A percentile compares a stretch with the other conserved stretches of the same genome.
These are phyloP conservation scores for Malaclemys terrapin DNA, from an alignment of 2,113 vertebrate species.

Conservation along the genomic window DNA sequence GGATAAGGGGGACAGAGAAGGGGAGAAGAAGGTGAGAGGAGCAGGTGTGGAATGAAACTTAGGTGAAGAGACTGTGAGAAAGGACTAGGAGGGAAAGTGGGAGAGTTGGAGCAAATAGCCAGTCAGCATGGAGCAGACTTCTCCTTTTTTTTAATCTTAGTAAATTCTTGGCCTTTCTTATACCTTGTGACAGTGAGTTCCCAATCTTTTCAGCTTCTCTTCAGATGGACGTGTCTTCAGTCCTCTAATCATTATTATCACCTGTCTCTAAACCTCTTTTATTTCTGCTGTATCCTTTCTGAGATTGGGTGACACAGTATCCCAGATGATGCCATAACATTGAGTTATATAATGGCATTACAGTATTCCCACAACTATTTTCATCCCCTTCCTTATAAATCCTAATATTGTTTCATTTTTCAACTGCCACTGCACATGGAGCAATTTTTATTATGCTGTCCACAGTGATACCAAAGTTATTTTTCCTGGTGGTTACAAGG, in stretches of 20 bases:
- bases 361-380: background rate
- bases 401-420: background rate
- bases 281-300: slow-evolving; percentile 1
- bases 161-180: slow-evolving; percentile 35
- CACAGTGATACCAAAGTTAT: background rate
- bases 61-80: background rate
- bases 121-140: slow-evolving; percentile 26
- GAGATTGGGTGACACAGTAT: background rate
- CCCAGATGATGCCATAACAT: background rate
- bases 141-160: slow-evolving; percentile 11
- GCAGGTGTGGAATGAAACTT: background rate
- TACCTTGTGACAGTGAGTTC: slow-evolving; percentile 6
- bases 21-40: background rate
- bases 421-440: fast-evolving
- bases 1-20: background rate
- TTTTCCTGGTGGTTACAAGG: background rate
- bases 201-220: slow-evolving; percentile 23
- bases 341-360: background rate
- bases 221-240: background rate
- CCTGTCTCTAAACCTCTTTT: slow-evolving; percentile 8
- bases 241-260: slow-evolving; percentile 30
- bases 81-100: background rate
- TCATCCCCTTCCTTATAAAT: background rate
- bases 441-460: background rate
- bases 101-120: background rate